phyloP scores from a whole-genome alignment of 2,113 vertebrate genomes.

The Hippolais icterina region DNA sequence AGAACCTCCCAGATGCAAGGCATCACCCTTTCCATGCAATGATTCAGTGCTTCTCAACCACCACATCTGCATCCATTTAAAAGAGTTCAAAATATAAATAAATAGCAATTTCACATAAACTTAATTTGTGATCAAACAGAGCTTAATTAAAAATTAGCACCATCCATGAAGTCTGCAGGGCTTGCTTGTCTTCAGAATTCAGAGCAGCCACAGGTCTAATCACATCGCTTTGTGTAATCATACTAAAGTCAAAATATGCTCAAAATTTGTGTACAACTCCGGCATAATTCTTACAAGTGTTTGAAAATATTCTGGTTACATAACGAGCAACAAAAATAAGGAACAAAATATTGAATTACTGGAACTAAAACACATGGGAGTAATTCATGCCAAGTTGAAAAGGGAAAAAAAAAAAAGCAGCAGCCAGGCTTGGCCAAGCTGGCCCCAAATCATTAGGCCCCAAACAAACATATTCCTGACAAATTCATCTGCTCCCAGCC shows the following conservation, averaged over 20 bases:
- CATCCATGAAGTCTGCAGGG: not conserved
- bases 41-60: not conserved
- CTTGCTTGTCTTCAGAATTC: constrained; percentile 2
- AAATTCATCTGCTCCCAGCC: not conserved
- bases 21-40: constrained; percentile 19
- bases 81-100: constrained; percentile 9
- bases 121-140: constrained; percentile 24
- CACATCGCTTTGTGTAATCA: constrained; percentile 16
- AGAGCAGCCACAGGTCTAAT: constrained; percentile 30
- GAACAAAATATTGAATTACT: constrained; percentile 51
- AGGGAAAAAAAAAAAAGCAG: not conserved
- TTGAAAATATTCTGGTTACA: constrained; percentile 61
- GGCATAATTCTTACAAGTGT: constrained; percentile 21
- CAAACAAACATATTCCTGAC: not conserved
- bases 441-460: not conserved
- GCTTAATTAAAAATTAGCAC: constrained; percentile 43
- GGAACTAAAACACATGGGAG: constrained; percentile 31
- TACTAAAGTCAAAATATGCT: constrained; percentile 13
- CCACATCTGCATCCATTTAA: constrained; percentile 41
- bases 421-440: constrained; percentile 41
- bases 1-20: not conserved
- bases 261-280: not conserved
- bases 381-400: constrained; percentile 36
- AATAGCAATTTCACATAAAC: not conserved
- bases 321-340: constrained; percentile 47